Conservation (phyloP, 1,140 invertebrate species). For the Chymomyza costata region DNA sequence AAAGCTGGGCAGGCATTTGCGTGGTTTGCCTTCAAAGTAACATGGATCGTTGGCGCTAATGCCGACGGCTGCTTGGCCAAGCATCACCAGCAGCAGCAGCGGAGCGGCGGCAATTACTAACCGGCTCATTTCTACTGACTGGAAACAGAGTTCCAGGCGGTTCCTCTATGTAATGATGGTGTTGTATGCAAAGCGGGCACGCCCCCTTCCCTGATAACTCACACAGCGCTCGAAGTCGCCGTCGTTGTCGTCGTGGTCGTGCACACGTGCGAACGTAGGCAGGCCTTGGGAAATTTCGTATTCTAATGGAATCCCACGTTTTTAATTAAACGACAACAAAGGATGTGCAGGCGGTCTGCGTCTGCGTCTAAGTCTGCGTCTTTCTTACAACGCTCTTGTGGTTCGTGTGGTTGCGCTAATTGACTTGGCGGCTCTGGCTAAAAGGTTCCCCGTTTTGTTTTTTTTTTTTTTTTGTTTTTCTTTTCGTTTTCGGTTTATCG, state of each 20-base stretch:
- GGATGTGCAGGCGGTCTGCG: too few relatives aligned
- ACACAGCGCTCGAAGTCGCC: slow-evolving; percentile 3
- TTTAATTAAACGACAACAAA: slow-evolving; percentile 28
- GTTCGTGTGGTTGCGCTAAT: too few relatives aligned
- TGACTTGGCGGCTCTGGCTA: too few relatives aligned
- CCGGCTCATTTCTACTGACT: too few relatives aligned
- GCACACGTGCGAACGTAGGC: neutral
- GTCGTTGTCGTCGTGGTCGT: too few relatives aligned
- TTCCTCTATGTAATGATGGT: too few relatives aligned
- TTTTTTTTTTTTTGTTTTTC: neutral
- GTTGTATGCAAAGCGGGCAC: too few relatives aligned
- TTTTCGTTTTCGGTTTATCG: neutral
- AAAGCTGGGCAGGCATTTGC: slow-evolving; percentile 96
- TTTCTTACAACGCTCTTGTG: too few relatives aligned
- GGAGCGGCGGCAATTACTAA: neutral
- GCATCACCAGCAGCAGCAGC: slow-evolving; percentile 5
- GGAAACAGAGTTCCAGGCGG: too few relatives aligned
- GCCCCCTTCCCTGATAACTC: too few relatives aligned
- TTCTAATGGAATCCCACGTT: slow-evolving; percentile 18
- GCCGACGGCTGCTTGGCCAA: slow-evolving; percentile 12
- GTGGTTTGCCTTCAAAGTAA: slow-evolving; percentile 90
- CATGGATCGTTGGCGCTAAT: slow-evolving; percentile 84
- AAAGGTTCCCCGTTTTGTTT: neutral
- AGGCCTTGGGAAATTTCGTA: slow-evolving; percentile 7
- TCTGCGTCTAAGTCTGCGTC: too few relatives aligned